These are phyloP conservation scores for Tachysurus fulvidraco DNA, from an alignment of 2,113 vertebrate species.

Conservation along the genomic window DNA sequence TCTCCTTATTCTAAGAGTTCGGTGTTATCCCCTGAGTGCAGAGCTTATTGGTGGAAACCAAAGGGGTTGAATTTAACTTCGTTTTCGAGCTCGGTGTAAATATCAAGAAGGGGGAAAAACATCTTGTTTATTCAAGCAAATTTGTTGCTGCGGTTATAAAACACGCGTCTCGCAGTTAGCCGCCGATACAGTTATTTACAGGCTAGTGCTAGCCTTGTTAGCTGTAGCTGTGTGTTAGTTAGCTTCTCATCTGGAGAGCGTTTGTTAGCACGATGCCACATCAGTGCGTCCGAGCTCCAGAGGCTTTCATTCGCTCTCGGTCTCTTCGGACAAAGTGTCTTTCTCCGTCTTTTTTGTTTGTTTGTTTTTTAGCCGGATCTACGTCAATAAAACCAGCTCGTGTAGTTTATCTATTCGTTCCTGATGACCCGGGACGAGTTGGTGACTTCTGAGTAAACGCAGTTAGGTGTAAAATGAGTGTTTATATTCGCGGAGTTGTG, in stretches of 20 bases:
- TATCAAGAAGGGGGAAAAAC: not conserved
- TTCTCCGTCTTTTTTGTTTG: too few relatives aligned
- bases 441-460: not conserved
- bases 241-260: constrained; percentile 42
- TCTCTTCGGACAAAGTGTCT: not conserved
- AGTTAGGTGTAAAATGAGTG: not conserved
- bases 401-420: not conserved
- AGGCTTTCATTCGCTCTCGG: not conserved
- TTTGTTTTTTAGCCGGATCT: not conserved
- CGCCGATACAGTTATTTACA: constrained; percentile 52
- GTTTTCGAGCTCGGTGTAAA: not conserved
- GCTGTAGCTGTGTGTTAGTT: constrained; percentile 45
- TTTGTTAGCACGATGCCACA: constrained; percentile 46
- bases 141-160: constrained; percentile 20
- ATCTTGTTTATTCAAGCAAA: constrained; percentile 26
- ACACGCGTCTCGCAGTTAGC: constrained; percentile 30
- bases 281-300: constrained; percentile 30
- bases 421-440: not conserved
- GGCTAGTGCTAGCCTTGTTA: constrained; percentile 54
- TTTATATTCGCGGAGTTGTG: constrained; percentile 28
- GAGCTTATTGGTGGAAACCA: constrained; percentile 51
- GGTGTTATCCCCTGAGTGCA: constrained; percentile 60
- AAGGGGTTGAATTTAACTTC: constrained; percentile 62
- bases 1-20: constrained; percentile 76
- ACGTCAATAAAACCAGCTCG: not conserved